Percentiles rank a stretch among this genome's conserved stretches.
These are phyloP conservation scores for Drosophila burlai DNA, from an alignment of 1,140 invertebrate species.

Conservation along the genomic window DNA sequence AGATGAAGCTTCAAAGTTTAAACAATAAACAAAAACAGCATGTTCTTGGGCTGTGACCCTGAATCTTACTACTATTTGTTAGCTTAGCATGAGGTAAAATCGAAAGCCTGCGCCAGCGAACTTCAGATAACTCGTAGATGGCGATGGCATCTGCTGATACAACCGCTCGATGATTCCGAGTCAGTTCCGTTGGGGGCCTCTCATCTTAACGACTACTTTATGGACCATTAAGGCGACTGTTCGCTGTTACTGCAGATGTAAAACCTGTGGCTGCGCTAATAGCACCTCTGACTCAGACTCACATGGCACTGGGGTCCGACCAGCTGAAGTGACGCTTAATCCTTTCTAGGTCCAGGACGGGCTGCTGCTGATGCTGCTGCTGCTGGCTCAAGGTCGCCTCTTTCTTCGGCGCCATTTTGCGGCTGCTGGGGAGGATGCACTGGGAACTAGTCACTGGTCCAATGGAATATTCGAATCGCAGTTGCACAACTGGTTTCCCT, in stretches of 20 bases:
- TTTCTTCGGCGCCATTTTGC: slow-evolving; percentile 75
- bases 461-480: slow-evolving; percentile 58
- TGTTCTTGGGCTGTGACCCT: slow-evolving; percentile 58
- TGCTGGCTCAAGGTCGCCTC: slow-evolving; percentile 75
- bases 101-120: neutral
- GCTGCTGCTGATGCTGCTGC: slow-evolving; percentile 61
- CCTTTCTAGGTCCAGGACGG: slow-evolving; percentile 77
- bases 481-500: slow-evolving; percentile 76
- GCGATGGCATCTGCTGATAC: slow-evolving; percentile 16
- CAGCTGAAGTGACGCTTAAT: slow-evolving; percentile 83
- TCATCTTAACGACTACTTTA: slow-evolving; percentile 46
- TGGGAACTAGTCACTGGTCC: slow-evolving; percentile 47
- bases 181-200: slow-evolving; percentile 49
- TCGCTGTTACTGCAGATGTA: slow-evolving; percentile 13
- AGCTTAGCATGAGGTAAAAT: slow-evolving; percentile 13
- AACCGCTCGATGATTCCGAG: slow-evolving; percentile 4
- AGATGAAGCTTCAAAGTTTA: neutral
- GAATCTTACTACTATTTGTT: slow-evolving; percentile 56
- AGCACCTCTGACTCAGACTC: slow-evolving; percentile 44
- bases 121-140: slow-evolving; percentile 24
- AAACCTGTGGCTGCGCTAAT: slow-evolving; percentile 20
- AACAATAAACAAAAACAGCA: slow-evolving; percentile 31
- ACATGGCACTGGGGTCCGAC: slow-evolving; percentile 83
- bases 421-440: slow-evolving; percentile 23
- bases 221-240: slow-evolving; percentile 33